These are phyloP conservation scores for Danaus melanippus DNA, from an alignment of 1,140 invertebrate genomes.

Conservation along the genomic window DNA sequence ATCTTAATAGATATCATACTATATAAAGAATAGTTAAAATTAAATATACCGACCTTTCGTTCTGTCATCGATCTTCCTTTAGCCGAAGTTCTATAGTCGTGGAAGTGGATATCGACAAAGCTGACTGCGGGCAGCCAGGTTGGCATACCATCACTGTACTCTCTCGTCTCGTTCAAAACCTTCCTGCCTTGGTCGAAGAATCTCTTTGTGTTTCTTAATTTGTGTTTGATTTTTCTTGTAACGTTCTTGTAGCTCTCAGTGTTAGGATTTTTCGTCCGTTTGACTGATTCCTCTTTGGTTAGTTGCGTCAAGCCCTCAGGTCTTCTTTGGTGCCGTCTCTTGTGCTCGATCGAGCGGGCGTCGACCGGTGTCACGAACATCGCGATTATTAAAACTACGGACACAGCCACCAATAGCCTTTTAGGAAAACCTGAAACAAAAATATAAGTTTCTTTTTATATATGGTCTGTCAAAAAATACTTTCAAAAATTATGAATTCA, in stretches of 20 bases:
- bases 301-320: constrained; percentile 29
- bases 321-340: constrained; percentile 43
- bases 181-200: constrained; percentile 47
- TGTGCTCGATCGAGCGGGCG: constrained; percentile 40
- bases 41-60: constrained; percentile 39
- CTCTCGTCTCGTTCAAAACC: constrained; percentile 44
- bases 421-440: constrained; percentile 66
- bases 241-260: constrained; percentile 47
- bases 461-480: not conserved
- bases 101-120: constrained; percentile 57
- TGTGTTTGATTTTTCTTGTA: constrained; percentile 49
- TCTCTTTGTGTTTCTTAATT: constrained; percentile 49
- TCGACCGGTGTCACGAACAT: constrained; percentile 53
- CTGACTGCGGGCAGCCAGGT: constrained; percentile 58
- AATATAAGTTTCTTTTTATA: constrained; percentile 11
- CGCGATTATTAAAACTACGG: constrained; percentile 49
- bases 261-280: constrained; percentile 35
- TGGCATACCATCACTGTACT: constrained; percentile 55
- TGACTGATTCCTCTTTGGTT: constrained; percentile 45
- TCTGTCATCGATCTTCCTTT: constrained; percentile 42
- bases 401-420: constrained; percentile 65
- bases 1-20: no score
- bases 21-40: constrained; percentile 1
- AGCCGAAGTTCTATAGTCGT: constrained; percentile 37
- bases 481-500: not conserved